Evolutionary conservation across 2,888 invertebrate genomes (phyloP).

Genomic region (Drosophila falleni): DNA sequence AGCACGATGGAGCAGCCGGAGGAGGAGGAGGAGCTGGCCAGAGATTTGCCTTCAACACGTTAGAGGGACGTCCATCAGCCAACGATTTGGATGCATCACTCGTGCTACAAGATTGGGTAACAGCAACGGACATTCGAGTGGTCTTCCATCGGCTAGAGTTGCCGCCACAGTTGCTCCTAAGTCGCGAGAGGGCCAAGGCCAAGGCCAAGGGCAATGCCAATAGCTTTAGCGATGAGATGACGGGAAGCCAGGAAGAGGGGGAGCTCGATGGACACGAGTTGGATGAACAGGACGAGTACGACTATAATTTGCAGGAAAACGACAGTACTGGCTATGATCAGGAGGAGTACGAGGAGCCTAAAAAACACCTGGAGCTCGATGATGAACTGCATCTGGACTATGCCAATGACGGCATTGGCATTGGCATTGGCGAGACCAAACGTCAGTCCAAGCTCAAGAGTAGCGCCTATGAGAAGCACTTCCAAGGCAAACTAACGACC

Average conservation of each 20-base stretch:
- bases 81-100: constrained; percentile 98
- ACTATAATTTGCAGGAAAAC: constrained; percentile 79
- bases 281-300: constrained; percentile 72
- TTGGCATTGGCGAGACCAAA: constrained; percentile 57
- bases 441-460: constrained; percentile 68
- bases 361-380: constrained; percentile 80
- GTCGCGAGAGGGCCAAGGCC: constrained; percentile 43
- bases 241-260: constrained; percentile 72
- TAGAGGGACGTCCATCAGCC: constrained; percentile 98
- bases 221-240: constrained; percentile 84
- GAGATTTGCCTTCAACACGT: constrained; percentile 98
- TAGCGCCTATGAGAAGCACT: constrained; percentile 75
- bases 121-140: constrained; percentile 98
- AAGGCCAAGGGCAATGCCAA: constrained; percentile 74
- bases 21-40: constrained; percentile 87
- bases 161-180: constrained; percentile 86
- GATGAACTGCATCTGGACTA: constrained; percentile 79
- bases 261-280: constrained; percentile 61
- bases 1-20: constrained; percentile 86
- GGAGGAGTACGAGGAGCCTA: constrained; percentile 79
- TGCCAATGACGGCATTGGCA: constrained; percentile 71
- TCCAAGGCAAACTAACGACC: constrained; percentile 63
- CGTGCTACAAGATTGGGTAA: constrained; percentile 99
- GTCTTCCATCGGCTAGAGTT: constrained; percentile 96
- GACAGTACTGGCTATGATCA: constrained; percentile 80